Evolutionary conservation across 2,888 invertebrate genomes (phyloP).

Genomic region (Beris chalybata): DNA sequence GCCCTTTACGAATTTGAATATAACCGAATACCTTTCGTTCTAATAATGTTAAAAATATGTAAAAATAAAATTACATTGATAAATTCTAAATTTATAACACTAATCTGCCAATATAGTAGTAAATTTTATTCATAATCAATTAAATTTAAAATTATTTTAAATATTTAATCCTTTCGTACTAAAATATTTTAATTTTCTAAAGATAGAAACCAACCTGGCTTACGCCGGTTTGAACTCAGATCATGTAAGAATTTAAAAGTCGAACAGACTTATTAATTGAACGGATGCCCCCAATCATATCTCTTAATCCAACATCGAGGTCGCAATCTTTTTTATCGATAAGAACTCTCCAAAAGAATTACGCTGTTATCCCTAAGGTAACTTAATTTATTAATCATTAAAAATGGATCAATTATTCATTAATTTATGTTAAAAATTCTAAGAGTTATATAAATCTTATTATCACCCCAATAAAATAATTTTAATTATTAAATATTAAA

Average conservation of each 20-base stretch:
- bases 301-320: too few relatives aligned
- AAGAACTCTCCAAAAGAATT: constrained; percentile 73
- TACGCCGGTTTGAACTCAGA: constrained; percentile 67
- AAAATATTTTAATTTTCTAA: constrained; percentile 63
- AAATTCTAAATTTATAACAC: too few relatives aligned
- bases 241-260: background rate
- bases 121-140: constrained; percentile 44
- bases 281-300: too few relatives aligned
- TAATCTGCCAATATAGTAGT: constrained; percentile 35
- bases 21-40: constrained; percentile 73
- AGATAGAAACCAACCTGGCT: constrained; percentile 88
- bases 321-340: constrained; percentile 60
- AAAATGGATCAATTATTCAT: constrained; percentile 61
- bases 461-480: constrained; percentile 69
- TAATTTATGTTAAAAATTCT: constrained; percentile 54
- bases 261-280: constrained; percentile 44
- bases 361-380: constrained; percentile 86
- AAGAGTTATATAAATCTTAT: constrained; percentile 64
- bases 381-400: constrained; percentile 69
- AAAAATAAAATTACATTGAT: constrained; percentile 58
- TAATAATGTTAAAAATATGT: constrained; percentile 72
- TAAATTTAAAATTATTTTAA: constrained; percentile 52
- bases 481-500: constrained; percentile 46
- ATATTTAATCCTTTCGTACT: constrained; percentile 52
- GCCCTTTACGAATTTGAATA: constrained; percentile 74